Base-by-base conservation (phyloP, 2,888 invertebrate species). In the Aplocera efformata region DNA sequence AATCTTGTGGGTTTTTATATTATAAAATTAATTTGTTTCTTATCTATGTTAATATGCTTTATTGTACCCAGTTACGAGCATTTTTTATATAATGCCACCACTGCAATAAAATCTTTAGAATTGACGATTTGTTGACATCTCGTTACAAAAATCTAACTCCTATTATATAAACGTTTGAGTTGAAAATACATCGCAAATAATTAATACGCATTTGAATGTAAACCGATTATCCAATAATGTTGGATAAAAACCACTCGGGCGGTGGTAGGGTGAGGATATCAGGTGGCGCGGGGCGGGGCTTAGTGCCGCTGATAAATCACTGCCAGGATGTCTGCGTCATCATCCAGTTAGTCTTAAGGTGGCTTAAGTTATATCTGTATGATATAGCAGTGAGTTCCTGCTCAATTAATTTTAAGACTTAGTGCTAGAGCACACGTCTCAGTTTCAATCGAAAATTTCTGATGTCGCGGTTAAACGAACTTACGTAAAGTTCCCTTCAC, bases 301-400 rank as follows among this genome's bases (percentile, higher is more conserved):
- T 35, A 9, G 7, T 29, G 32, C 32, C 41, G 39, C 20, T 58
- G 60, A 58, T 63, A 63, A 64, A 67, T 67, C 57, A 58, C 47
- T 42, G 50, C 48, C 40, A 51, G 46, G 39, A 36, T 29, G 22
- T 32, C 34, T 31, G 21, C 42, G 32, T 42, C 32, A 32, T 29
- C 42, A 53, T 42, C 29, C 38, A 1, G 17, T 23, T 32, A 32
- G 22, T 17, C 5, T 5, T 17, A 17, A n/a, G n/a, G 13, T 17
- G 13, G 3, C 2, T 17, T 17, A 17, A 5, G 13, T 5, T 17
- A 5, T 5, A 17, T 5, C 5, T 17, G 3, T 17, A 17, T 17
- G 13, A 17, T 17, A 17, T 17, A 17, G 13, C 13, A 17, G 13
- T 17, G 13, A 17, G 13, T 17, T 17, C 13, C 13, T 17, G 13